Conservation (phyloP, 2,797 vertebrate species). For the Tapera naevia region DNA sequence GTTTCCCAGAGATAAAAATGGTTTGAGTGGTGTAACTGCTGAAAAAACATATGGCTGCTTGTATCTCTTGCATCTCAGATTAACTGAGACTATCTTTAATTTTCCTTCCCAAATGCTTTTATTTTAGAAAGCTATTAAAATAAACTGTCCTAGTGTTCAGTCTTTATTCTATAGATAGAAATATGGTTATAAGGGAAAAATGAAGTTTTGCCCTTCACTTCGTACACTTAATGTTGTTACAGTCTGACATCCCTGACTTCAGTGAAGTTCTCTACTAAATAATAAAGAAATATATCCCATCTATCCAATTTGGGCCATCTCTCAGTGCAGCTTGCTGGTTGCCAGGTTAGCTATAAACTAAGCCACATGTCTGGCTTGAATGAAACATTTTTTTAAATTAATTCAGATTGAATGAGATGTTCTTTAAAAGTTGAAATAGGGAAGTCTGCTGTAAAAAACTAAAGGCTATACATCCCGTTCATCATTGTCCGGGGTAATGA, state of each 20-base stretch:
- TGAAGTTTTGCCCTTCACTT: not conserved
- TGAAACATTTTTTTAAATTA: not conserved
- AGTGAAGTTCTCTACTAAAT: not conserved
- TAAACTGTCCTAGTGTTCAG: not conserved
- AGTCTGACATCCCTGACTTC: not conserved
- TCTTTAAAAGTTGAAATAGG: not conserved
- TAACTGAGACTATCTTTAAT: not conserved
- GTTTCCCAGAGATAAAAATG: not conserved
- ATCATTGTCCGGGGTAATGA: not conserved
- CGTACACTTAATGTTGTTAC: not conserved
- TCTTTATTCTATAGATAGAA: not conserved
- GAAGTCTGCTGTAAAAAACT: not conserved
- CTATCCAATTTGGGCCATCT: fast-evolving
- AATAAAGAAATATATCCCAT: not conserved
- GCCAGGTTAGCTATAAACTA: not conserved
- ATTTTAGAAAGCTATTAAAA: not conserved
- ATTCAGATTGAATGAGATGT: not conserved
- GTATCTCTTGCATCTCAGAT: not conserved
- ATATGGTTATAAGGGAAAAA: not conserved
- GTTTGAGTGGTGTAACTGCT: not conserved
- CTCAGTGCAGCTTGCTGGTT: not conserved
- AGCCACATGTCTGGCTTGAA: not conserved
- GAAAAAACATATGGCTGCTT: not conserved
- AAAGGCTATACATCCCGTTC: not conserved
- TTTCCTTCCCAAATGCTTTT: not conserved